phyloP scores from a whole-genome alignment of 2,888 invertebrate species.

The Eurytoma adleriae region DNA sequence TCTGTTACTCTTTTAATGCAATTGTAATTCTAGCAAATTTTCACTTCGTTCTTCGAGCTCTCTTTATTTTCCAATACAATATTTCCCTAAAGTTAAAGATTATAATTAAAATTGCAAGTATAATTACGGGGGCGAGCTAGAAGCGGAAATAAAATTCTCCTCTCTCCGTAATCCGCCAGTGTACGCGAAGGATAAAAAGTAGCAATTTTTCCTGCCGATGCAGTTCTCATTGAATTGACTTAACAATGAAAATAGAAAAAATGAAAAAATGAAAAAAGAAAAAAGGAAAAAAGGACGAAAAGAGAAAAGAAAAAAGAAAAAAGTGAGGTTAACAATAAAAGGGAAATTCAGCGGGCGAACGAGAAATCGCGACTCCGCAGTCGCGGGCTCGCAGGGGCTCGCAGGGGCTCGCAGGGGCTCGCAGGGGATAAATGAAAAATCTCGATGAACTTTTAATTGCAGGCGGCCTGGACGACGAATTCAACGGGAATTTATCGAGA shows the following conservation, averaged over 20 bases:
- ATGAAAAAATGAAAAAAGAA: conserved; percentile 11
- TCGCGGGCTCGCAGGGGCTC: conserved; percentile 10
- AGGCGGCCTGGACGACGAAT: conserved; percentile 42
- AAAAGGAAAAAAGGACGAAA: neutral
- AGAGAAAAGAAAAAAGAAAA: conserved; percentile 1
- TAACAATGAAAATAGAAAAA: conserved; percentile 39
- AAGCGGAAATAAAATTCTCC: conserved; percentile 14
- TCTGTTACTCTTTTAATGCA: neutral
- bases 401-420: conserved; percentile 19
- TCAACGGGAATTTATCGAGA: conserved; percentile 41
- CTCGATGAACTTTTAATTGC: conserved; percentile 56
- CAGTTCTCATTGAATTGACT: conserved; percentile 46
- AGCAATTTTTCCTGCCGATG: conserved; percentile 30
- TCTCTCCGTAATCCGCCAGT: conserved; percentile 37
- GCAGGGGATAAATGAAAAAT: conserved; percentile 44
- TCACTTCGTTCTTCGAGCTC: no score
- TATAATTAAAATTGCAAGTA: conserved; percentile 24
- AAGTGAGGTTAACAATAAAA: neutral
- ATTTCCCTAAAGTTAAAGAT: neutral
- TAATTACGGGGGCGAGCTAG: neutral
- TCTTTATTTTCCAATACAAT: no score
- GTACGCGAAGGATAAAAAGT: conserved; percentile 11
- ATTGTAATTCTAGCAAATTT: no score
- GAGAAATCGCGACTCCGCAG: conserved; percentile 46
- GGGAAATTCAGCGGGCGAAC: conserved; percentile 3